Percentiles rank a stretch among this genome's conserved stretches.
These are phyloP conservation scores for Carterocephalus palaemon DNA, from an alignment of 2,888 invertebrate genomes.

Conservation along the genomic window DNA sequence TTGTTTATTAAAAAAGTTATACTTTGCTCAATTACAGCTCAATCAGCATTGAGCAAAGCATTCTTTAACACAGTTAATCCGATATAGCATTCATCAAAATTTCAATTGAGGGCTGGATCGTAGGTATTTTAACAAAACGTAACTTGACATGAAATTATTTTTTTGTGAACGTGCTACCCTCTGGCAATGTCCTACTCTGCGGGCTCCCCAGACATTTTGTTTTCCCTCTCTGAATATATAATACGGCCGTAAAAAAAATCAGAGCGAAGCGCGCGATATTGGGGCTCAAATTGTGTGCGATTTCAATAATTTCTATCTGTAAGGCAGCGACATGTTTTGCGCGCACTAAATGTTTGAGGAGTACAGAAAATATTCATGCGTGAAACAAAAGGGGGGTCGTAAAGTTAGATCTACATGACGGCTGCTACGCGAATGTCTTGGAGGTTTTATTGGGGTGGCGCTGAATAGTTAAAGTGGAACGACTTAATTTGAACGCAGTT, in stretches of 20 bases:
- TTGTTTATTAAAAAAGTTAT: too few relatives aligned
- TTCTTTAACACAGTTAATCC: too few relatives aligned
- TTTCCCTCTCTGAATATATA: slow-evolving; percentile 23
- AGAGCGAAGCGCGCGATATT: slow-evolving; percentile 2
- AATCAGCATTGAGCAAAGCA: too few relatives aligned
- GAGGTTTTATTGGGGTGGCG: neutral
- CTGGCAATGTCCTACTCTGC: slow-evolving; percentile 1
- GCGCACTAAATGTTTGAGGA: neutral
- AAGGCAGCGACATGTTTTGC: too few relatives aligned
- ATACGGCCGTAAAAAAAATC: slow-evolving; percentile 23
- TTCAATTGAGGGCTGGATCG: too few relatives aligned
- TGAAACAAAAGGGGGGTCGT: neutral
- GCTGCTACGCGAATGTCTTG: neutral
- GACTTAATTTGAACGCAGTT: too few relatives aligned
- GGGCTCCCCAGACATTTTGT: slow-evolving; percentile 18
- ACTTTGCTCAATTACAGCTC: too few relatives aligned
- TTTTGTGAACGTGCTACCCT: too few relatives aligned
- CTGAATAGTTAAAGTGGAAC: too few relatives aligned
- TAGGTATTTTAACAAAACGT: too few relatives aligned
- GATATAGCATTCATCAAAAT: too few relatives aligned
- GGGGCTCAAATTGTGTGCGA: slow-evolving; percentile 15
- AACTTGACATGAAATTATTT: too few relatives aligned
- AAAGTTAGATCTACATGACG: neutral
- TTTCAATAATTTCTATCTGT: slow-evolving; percentile 20
- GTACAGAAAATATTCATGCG: neutral